Evolutionary conservation across 2,888 invertebrate species (phyloP).

Genomic region (Plagodis dolabraria): DNA sequence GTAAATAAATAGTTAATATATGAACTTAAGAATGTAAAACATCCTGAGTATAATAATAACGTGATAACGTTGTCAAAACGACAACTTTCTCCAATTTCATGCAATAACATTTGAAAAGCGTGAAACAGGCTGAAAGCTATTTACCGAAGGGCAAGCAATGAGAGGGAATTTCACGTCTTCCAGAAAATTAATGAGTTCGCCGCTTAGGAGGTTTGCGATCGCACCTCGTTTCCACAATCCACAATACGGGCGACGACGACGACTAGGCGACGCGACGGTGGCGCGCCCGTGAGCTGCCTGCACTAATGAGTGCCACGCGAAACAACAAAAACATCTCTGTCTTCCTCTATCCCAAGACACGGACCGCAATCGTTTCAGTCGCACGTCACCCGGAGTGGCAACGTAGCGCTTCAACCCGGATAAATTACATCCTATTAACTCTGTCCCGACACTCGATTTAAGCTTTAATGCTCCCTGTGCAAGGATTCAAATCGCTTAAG

Average conservation of each 20-base stretch:
- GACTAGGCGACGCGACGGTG: slow-evolving; percentile 57
- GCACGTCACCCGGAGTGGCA: slow-evolving; percentile 75
- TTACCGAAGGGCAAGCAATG: slow-evolving; percentile 68
- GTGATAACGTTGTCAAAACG: slow-evolving; percentile 32
- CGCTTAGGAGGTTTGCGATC: slow-evolving; percentile 77
- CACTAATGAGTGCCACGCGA: slow-evolving; percentile 71
- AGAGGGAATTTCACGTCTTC: slow-evolving; percentile 76
- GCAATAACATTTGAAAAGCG: slow-evolving; percentile 43
- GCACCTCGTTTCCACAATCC: slow-evolving; percentile 72
- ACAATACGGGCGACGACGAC: slow-evolving; percentile 59
- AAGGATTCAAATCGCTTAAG: slow-evolving; percentile 82
- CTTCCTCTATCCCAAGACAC: slow-evolving; percentile 47
- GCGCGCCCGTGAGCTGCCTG: slow-evolving; percentile 61
- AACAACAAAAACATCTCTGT: slow-evolving; percentile 69
- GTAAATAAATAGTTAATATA: no score
- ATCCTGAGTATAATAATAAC: neutral
- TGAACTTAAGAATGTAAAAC: no score
- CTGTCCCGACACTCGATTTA: slow-evolving; percentile 78
- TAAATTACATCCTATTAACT: slow-evolving; percentile 84
- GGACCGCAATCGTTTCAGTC: slow-evolving; percentile 56
- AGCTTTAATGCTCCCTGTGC: slow-evolving; percentile 74
- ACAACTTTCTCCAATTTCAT: slow-evolving; percentile 16
- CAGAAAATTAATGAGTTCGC: slow-evolving; percentile 81
- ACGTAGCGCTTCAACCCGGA: slow-evolving; percentile 79
- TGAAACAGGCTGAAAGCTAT: slow-evolving; percentile 68